Evolutionary conservation across 2,888 invertebrate genomes (phyloP).

Genomic region (Aphidius colemani): DNA sequence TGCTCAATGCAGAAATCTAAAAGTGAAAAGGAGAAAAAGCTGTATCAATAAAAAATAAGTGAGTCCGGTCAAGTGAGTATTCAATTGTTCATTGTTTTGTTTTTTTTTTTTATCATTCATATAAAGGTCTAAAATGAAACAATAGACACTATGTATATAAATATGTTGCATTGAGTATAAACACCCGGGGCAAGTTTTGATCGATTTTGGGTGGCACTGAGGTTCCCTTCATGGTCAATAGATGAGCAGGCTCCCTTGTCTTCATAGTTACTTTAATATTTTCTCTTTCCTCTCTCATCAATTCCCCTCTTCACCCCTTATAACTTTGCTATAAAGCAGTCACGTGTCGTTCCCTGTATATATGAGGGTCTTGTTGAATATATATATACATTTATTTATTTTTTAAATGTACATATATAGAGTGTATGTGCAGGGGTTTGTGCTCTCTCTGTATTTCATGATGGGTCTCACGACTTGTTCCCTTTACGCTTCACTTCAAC

Average conservation of each 20-base stretch:
- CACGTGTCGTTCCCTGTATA: conserved; percentile 47
- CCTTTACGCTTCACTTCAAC: conserved; percentile 16
- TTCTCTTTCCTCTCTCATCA: conserved; percentile 12
- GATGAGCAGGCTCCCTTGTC: conserved; percentile 40
- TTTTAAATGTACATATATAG: too few relatives aligned
- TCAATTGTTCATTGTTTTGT: background rate
- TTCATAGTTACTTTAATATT: conserved; percentile 2
- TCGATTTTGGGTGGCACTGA: conserved; percentile 23
- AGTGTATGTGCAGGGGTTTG: too few relatives aligned
- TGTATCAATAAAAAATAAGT: background rate
- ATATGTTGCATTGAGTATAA: conserved; percentile 42
- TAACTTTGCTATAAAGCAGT: conserved; percentile 50
- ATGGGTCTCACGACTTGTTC: conserved; percentile 44
- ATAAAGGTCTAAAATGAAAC: conserved; percentile 28
- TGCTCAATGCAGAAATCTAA: background rate
- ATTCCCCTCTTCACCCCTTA: conserved; percentile 30
- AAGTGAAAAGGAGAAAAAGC: background rate
- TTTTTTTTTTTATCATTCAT: conserved; percentile 22
- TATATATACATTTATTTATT: too few relatives aligned
- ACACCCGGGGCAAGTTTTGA: conserved; percentile 28
- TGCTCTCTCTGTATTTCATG: conserved; percentile 46
- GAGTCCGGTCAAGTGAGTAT: background rate
- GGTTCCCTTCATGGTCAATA: conserved; percentile 44
- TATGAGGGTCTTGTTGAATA: conserved; percentile 45
- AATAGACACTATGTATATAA: conserved; percentile 39